These are phyloP conservation scores for Battus philenor DNA, from an alignment of 1,140 invertebrate species.

Conservation along the genomic window DNA sequence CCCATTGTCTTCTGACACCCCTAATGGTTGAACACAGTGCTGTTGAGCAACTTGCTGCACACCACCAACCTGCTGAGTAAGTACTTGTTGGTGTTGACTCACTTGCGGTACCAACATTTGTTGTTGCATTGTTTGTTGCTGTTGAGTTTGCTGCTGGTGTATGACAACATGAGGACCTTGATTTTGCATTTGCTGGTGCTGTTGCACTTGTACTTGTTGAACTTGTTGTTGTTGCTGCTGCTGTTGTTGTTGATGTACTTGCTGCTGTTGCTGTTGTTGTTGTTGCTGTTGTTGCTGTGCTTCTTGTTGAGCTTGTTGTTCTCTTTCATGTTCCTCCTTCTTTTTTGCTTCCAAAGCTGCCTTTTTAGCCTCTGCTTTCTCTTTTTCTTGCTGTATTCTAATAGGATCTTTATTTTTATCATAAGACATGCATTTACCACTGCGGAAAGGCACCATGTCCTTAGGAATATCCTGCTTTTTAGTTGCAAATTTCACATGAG, in stretches of 20 bases:
- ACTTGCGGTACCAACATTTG: conserved; percentile 71
- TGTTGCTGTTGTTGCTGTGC: conserved; percentile 55
- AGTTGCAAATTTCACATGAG: conserved; percentile 82
- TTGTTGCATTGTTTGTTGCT: conserved; percentile 66
- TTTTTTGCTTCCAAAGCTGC: conserved; percentile 68
- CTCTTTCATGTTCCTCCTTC: conserved; percentile 61
- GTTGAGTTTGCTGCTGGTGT: conserved; percentile 58
- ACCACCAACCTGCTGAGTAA: conserved; percentile 52
- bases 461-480: conserved; percentile 79
- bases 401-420: conserved; percentile 72
- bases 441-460: conserved; percentile 71
- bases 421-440: conserved; percentile 69
- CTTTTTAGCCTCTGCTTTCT: conserved; percentile 65
- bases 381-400: conserved; percentile 68
- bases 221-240: conserved; percentile 51
- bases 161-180: conserved; percentile 65
- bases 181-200: conserved; percentile 51
- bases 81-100: conserved; percentile 71
- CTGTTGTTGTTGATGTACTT: conserved; percentile 50
- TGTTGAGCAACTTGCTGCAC: conserved; percentile 66
- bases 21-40: conserved; percentile 68
- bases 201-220: conserved; percentile 49
- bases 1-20: conserved; percentile 61
- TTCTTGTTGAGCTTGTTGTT: conserved; percentile 61
- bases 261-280: conserved; percentile 56